These are phyloP conservation scores for Chloebia gouldiae DNA, from an alignment of 2,113 vertebrate species.

Conservation along the genomic window DNA sequence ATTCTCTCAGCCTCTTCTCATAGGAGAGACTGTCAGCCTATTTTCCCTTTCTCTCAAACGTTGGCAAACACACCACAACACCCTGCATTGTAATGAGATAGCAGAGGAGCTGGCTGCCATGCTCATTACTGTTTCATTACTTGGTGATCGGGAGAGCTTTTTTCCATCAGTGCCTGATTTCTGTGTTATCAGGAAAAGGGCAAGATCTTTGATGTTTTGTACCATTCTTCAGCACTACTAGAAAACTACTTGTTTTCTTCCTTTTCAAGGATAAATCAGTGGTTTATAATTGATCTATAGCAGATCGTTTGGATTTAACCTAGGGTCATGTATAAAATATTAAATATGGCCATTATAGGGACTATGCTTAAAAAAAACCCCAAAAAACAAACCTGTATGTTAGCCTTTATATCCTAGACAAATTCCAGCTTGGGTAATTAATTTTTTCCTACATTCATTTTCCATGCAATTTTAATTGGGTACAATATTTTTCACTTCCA, in stretches of 20 bases:
- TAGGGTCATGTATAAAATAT: slow-evolving; percentile 50
- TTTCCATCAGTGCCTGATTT: slow-evolving; percentile 26
- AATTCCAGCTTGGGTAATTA: slow-evolving; percentile 53
- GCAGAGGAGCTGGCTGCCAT: not conserved
- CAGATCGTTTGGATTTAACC: slow-evolving; percentile 50
- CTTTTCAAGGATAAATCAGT: slow-evolving; percentile 1
- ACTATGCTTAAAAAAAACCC: not conserved
- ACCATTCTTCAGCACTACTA: not conserved
- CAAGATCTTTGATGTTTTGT: slow-evolving; percentile 54
- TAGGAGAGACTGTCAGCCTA: not conserved
- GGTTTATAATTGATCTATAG: slow-evolving; percentile 49
- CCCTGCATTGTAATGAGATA: not conserved
- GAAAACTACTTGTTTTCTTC: slow-evolving; percentile 58
- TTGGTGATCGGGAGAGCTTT: slow-evolving; percentile 4
- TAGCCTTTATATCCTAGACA: slow-evolving; percentile 3
- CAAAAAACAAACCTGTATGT: not conserved
- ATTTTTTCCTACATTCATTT: slow-evolving; percentile 17
- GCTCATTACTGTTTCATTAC: slow-evolving; percentile 51
- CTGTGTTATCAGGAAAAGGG: slow-evolving; percentile 26
- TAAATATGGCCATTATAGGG: slow-evolving; percentile 40
- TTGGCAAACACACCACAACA: not conserved
- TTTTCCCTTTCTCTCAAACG: not conserved
- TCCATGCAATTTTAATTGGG: slow-evolving; percentile 45
- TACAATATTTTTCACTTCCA: not conserved
- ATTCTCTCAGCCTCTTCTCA: not conserved